These are phyloP conservation scores for Odocoileus hemionus DNA, from an alignment of 2,113 vertebrate species.

Conservation along the genomic window DNA sequence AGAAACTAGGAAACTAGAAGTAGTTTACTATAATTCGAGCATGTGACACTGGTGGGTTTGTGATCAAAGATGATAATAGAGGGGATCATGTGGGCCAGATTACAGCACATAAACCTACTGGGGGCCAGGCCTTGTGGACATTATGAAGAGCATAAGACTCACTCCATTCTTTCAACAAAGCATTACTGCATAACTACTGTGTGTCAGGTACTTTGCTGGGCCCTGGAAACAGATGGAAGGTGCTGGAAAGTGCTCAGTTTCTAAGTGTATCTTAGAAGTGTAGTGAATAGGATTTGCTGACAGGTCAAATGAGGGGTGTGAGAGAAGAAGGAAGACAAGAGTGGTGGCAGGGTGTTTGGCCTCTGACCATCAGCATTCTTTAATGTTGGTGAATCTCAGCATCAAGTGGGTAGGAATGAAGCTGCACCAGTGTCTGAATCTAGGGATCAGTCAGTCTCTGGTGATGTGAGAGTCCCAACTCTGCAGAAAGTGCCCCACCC, in stretches of 20 bases:
- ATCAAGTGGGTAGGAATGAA: not conserved
- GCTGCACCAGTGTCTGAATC: not conserved
- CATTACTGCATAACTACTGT: no score
- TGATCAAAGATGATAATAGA: not conserved
- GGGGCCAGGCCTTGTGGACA: not conserved
- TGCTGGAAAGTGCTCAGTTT: not conserved
- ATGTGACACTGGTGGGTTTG: not conserved
- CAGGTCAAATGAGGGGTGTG: not conserved
- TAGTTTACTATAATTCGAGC: not conserved
- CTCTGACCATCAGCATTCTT: not conserved
- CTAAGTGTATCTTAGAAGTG: not conserved
- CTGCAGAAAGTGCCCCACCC: not conserved
- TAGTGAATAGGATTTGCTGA: not conserved
- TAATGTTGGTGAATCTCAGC: not conserved
- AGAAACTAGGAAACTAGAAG: not conserved
- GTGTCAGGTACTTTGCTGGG: not conserved
- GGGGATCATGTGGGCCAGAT: not conserved
- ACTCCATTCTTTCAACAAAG: not conserved
- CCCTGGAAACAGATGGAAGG: not conserved
- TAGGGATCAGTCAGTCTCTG: not conserved
- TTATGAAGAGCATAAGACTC: not conserved
- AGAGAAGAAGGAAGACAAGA: not conserved
- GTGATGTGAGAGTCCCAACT: not conserved
- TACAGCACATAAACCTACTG: not conserved
- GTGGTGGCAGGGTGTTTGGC: not conserved